These are phyloP conservation scores for Nicator chloris DNA, from an alignment of 2,113 vertebrate species.

Conservation along the genomic window DNA sequence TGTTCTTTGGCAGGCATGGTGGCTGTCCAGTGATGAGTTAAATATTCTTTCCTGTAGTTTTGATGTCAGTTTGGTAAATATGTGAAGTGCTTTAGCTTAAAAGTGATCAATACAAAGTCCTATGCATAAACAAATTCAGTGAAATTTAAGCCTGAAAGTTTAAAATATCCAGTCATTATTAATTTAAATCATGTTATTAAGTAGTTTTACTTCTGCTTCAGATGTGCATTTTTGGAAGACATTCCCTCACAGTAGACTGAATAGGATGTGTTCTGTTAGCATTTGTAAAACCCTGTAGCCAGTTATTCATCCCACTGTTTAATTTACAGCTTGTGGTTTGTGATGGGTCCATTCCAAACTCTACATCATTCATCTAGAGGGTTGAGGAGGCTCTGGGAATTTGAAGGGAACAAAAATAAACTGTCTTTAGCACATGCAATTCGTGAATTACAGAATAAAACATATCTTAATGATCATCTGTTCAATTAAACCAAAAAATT, in stretches of 20 bases:
- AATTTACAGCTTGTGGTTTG: conserved; percentile 43
- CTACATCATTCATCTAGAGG: not conserved
- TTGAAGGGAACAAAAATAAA: not conserved
- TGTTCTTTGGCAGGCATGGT: not conserved
- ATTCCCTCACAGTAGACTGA: not conserved
- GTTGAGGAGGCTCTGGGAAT: not conserved
- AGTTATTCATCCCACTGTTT: conserved; percentile 25
- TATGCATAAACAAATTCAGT: not conserved
- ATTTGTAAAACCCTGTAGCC: conserved; percentile 15
- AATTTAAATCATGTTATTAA: not conserved
- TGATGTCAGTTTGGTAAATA: not conserved
- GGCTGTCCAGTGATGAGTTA: not conserved
- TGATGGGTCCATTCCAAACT: not conserved
- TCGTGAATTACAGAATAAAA: not conserved
- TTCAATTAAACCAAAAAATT: conserved; percentile 2
- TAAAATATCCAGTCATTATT: not conserved
- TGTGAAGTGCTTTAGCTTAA: not conserved
- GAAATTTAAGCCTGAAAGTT: not conserved
- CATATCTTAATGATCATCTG: not conserved
- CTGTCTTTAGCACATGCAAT: not conserved
- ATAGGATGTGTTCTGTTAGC: not conserved
- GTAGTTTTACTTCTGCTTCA: not conserved
- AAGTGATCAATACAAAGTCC: not conserved
- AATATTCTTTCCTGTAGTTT: not conserved
- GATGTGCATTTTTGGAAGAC: not conserved